A percentile compares a stretch with the other conserved stretches of the same genome.
Conservation (phyloP, 1,140 invertebrate species). For the Leucophenga varia region DNA sequence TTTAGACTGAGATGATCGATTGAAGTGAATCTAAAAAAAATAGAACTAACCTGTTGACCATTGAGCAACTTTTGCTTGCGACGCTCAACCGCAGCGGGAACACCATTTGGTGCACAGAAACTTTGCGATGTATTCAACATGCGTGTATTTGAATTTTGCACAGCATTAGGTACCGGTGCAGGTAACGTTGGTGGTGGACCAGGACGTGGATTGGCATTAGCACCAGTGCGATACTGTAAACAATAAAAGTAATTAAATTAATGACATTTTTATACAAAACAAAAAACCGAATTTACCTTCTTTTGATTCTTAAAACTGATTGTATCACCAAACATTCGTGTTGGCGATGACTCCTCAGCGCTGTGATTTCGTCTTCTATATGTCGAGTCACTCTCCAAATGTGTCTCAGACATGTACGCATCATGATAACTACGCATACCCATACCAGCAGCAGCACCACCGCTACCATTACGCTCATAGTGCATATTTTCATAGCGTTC, state of each 20-base stretch:
- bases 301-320: conserved; percentile 45
- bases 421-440: conserved; percentile 40
- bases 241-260: neutral
- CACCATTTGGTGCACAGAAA: conserved; percentile 55
- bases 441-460: conserved; percentile 3
- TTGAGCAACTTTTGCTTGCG: conserved; percentile 49
- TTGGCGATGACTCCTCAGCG: conserved; percentile 60
- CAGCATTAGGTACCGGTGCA: conserved; percentile 62
- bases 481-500: conserved; percentile 37
- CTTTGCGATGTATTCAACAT: conserved; percentile 61
- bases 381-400: conserved; percentile 42
- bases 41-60: conserved; percentile 36
- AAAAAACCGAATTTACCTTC: conserved; percentile 22
- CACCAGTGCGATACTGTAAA: conserved; percentile 27
- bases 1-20: no score
- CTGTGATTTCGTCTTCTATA: conserved; percentile 47
- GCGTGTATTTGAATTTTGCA: conserved; percentile 45
- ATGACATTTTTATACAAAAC: neutral
- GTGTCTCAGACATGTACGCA: conserved; percentile 35
- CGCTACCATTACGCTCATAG: conserved; percentile 29
- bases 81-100: conserved; percentile 41
- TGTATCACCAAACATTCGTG: conserved; percentile 61
- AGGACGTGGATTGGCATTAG: conserved; percentile 48
- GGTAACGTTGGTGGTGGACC: conserved; percentile 66
- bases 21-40: no score